Evolutionary conservation across 2,888 invertebrate genomes (phyloP), one percentile per base, ranked within the genome.

Genomic region (Electrophaes corylata): DNA sequence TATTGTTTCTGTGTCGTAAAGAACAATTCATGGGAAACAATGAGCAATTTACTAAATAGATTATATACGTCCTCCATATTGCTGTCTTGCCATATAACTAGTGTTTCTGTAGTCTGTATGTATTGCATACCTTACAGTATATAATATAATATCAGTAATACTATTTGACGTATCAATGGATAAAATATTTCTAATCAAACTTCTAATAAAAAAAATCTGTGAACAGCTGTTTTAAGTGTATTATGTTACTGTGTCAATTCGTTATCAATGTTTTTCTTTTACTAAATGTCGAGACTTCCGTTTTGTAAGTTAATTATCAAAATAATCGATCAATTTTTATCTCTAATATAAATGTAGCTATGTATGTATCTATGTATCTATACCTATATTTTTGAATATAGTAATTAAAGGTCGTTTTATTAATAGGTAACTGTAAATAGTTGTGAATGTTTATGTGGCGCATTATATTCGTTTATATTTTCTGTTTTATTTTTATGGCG

Each of bases 61-160:
- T 89, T 86, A 88, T 80, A 83, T 84, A 86, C 86, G 88, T 88
- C 88, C 88, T 88, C 87, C 90, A 88, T 87, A 83, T 78, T 86
- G 86, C 85, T 88, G 88, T 91, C 91, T 91, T 91, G 91, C 91
- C 91, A 91, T 90, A 87, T 80, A 81, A 78, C 84, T 88, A 88
- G 88, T 84, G 77, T 86, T 84, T 20, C 82, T 78, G 79, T 87
- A 87, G 85, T 77, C 76, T 81, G 73, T 82, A 84, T 81, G 82
- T 86, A 84, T 69, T 75, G 70, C 59, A 73, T 84, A 83, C 84
- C 85, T 81, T 72, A 71, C 70, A 66, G n/a, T n/a, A n/a, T 63
- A 70, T 66, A 64, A 60, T 64, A 60, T 66, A 66, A 69, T 71
- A 70, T 69, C 70, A 72, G 58, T 71, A 73, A 71, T 65, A 65